phyloP scores from a whole-genome alignment of 2,888 invertebrate genomes.

The Fabriciana adippe region DNA sequence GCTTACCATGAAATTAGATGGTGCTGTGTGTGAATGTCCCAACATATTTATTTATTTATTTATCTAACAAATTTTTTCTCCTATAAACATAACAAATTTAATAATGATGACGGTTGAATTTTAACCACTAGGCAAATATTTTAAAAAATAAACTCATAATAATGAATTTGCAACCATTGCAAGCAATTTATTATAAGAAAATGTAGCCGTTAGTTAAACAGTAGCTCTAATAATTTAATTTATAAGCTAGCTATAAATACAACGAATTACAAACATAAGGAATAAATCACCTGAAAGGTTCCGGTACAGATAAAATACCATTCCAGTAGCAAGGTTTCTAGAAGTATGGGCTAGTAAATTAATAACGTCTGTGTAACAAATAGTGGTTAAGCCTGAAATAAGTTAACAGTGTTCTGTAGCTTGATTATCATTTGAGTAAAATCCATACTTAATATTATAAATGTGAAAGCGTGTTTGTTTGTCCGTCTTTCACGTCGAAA shows the following conservation, averaged over 20 bases:
- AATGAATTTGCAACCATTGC: not conserved
- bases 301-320: conserved; percentile 3
- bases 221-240: conserved; percentile 2
- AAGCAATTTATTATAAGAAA: not conserved
- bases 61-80: too few relatives aligned
- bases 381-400: not conserved
- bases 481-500: too few relatives aligned
- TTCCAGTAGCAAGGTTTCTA: not conserved
- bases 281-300: conserved; percentile 22
- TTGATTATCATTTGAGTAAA: not conserved
- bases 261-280: conserved; percentile 11
- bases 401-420: not conserved
- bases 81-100: too few relatives aligned
- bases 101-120: too few relatives aligned
- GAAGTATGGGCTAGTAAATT: conserved; percentile 25
- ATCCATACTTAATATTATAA: too few relatives aligned
- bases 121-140: too few relatives aligned
- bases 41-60: too few relatives aligned
- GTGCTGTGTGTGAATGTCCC: too few relatives aligned
- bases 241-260: conserved; percentile 7
- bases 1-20: too few relatives aligned
- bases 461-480: too few relatives aligned
- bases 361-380: conserved; percentile 14
- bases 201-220: not conserved
- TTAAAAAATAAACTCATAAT: not conserved